These are phyloP conservation scores for Rhynchopsitta pachyrhyncha DNA, from an alignment of 2,113 vertebrate species.

Conservation along the genomic window DNA sequence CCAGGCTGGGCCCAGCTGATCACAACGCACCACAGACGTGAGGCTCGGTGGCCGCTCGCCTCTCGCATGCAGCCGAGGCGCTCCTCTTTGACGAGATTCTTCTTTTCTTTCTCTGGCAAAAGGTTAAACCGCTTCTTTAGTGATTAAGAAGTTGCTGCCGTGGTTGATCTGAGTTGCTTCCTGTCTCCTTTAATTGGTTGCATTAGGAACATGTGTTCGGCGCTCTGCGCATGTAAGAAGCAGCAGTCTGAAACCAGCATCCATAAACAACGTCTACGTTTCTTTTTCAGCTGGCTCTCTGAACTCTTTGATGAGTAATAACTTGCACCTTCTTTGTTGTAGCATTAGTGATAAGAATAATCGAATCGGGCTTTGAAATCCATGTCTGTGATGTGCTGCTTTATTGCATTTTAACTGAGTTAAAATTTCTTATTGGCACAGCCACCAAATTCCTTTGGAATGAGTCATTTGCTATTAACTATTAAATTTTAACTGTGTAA, in stretches of 20 bases:
- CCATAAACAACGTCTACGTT: background rate
- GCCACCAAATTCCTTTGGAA: constrained; percentile 4
- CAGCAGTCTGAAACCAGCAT: background rate
- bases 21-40: background rate
- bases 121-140: constrained; percentile 63
- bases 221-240: background rate
- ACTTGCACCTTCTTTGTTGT: background rate
- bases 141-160: constrained; percentile 74
- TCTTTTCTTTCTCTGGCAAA: constrained; percentile 18
- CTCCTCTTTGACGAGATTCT: background rate
- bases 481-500: constrained; percentile 61
- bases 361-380: background rate
- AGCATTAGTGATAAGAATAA: background rate
- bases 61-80: fast-evolving
- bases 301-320: constrained; percentile 9
- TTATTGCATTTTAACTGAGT: constrained; percentile 3
- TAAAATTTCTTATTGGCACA: constrained; percentile 17
- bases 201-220: constrained; percentile 56
- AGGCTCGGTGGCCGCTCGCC: background rate
- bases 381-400: background rate
- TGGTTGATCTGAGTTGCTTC: constrained; percentile 76
- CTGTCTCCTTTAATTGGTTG: constrained; percentile 63
- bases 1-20: background rate
- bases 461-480: constrained; percentile 66
- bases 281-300: background rate